Conservation (phyloP, 2,797 vertebrate genomes). For the Triplophysa bombifrons region DNA sequence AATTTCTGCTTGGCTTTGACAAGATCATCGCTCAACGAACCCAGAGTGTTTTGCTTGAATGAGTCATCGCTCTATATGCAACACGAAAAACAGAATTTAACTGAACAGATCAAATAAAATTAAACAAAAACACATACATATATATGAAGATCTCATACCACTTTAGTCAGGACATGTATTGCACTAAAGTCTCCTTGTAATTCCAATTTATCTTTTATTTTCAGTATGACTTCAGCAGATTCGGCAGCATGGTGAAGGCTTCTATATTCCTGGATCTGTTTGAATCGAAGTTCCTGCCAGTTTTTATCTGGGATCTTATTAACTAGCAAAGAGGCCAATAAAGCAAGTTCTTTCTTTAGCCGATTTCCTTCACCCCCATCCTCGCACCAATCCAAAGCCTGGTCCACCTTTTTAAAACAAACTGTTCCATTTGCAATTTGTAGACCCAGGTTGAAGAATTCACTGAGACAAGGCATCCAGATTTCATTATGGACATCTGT, state of each 20-base stretch:
- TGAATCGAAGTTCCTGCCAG: constrained; percentile 60
- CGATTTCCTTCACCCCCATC: constrained; percentile 65
- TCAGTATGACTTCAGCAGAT: constrained; percentile 65
- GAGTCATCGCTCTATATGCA: constrained; percentile 63
- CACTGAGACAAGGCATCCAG: constrained; percentile 64
- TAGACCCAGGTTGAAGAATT: constrained; percentile 53
- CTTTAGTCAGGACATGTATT: constrained; percentile 65
- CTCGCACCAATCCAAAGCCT: constrained; percentile 58
- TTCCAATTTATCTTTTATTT: constrained; percentile 57
- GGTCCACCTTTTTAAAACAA: constrained; percentile 68
- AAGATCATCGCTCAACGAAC: constrained; percentile 64
- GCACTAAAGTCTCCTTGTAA: constrained; percentile 70
- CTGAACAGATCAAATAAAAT: background rate
- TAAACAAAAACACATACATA: background rate
- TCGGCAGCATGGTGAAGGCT: constrained; percentile 65
- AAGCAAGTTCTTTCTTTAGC: constrained; percentile 66
- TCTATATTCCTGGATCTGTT: constrained; percentile 71
- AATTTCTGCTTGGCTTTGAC: constrained; percentile 64
- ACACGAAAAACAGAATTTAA: background rate
- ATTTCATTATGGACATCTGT: constrained; percentile 57
- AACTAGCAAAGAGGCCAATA: constrained; percentile 62
- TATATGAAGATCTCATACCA: constrained; percentile 65
- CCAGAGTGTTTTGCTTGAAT: constrained; percentile 64
- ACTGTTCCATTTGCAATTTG: constrained; percentile 56
- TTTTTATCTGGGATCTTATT: background rate